Conservation (phyloP, 2,888 invertebrate genomes). For the Stenotaenia linearis region DNA sequence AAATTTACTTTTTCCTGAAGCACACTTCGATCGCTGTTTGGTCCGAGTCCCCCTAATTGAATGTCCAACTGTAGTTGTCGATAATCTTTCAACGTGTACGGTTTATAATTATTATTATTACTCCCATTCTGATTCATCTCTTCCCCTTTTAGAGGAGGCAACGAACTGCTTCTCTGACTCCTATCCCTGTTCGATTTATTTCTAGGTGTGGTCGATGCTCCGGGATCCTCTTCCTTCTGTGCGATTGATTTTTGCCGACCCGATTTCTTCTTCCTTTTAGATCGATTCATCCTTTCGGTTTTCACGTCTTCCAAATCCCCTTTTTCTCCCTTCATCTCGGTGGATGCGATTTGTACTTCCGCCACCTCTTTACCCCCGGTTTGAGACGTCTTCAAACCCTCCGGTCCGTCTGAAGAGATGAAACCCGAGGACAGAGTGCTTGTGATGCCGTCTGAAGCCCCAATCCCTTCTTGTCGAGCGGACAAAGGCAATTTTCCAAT, state of each 20-base stretch:
- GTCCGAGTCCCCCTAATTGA: not conserved
- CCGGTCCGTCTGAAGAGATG: not conserved
- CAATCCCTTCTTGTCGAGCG: not conserved
- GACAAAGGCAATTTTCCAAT: not conserved
- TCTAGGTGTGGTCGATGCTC: not conserved
- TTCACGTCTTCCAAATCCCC: not conserved
- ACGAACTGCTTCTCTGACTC: not conserved
- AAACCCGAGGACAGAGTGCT: not conserved
- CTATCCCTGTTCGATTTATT: not conserved
- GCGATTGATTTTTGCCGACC: not conserved
- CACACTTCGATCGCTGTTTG: not conserved
- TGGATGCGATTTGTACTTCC: not conserved
- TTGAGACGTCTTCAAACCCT: not conserved
- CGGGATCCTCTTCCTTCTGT: not conserved
- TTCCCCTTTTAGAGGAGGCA: not conserved
- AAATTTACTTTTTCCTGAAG: slow-evolving; percentile 26
- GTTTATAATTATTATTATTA: not conserved
- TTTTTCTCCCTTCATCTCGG: too few species aligned
- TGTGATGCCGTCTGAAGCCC: not conserved
- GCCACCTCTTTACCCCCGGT: too few species aligned
- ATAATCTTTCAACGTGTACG: slow-evolving; percentile 9
- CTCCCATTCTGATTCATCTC: not conserved
- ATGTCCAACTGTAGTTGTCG: not conserved
- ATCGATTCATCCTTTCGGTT: not conserved
- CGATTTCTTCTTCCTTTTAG: too few species aligned